Base-by-base conservation (phyloP, 2,888 invertebrate species). In the Phyllotreta cruciferae region DNA sequence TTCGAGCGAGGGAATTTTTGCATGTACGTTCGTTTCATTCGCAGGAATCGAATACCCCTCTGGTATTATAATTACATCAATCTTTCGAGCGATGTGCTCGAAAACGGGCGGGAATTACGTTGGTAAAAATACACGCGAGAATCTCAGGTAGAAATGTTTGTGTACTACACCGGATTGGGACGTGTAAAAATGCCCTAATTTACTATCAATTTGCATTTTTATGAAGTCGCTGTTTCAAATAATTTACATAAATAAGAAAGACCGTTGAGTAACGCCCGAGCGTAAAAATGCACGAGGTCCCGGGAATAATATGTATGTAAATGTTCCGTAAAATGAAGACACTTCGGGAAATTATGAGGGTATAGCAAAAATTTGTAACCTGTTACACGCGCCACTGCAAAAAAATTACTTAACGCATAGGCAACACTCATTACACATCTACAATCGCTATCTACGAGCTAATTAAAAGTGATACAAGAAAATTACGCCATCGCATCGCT, bases 261-360 rank as follows among this genome's bases (percentile, higher is more conserved):
- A 64, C 64, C 58, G 54, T 66, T 56, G 60, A 66, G 62, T 66
- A 62, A 62, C 60, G 39, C 13, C 37, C 37, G 54, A 55, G 66
- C 66, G 61, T 67, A 71, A 73, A 72, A 72, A 24, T 24, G 24
- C 67, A 70, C 67, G 67, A 63, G 60, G 69, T 61, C 68, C 55
- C 45, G 66, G 66, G 68, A 69, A 72, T 73, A 74, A 75, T 75
- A 74, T 73, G 62, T 73, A 75, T 75, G 73, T 69, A 72, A 74
- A 74, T 72, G 68, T 65, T 58, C 58, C 64, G 57, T 61, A 62
- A 63, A 67, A 69, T 69, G 68, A 69, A 64, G 67, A 69, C 65
- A 65, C 67, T 67, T 67, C 57, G 2, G 56, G 58, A 67, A 66
- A 65, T 64, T 63, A 63, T 63, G 63, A 24, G 60, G 62, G 52